Conservation (phyloP, 1,140 invertebrate species). For the Episyrphus balteatus region DNA sequence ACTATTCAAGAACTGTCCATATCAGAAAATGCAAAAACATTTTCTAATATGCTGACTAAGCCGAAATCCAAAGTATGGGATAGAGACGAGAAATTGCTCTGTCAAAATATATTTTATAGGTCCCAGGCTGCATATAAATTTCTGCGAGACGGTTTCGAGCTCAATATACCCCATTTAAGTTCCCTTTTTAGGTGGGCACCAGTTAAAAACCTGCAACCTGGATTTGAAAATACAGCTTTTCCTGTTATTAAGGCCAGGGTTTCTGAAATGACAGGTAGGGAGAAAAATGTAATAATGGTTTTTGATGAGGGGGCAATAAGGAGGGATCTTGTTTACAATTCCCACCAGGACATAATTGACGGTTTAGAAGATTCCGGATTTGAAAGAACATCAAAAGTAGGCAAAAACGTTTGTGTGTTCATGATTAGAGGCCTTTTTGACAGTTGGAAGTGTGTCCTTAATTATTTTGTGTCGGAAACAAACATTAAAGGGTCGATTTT, state of each 20-base stretch:
- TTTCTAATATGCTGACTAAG: not conserved
- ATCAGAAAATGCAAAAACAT: not conserved
- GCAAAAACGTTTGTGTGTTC: not conserved
- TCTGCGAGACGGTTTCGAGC: not conserved
- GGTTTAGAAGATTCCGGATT: not conserved
- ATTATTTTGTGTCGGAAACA: not conserved
- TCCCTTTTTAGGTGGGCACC: not conserved
- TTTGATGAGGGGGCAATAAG: not conserved
- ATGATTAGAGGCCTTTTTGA: not conserved
- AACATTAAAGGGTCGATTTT: not conserved
- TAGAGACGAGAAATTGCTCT: not conserved
- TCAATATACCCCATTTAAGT: not conserved
- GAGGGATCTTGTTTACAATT: not conserved
- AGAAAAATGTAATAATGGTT: too few species aligned
- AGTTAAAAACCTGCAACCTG: not conserved
- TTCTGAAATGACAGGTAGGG: too few species aligned
- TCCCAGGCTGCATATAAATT: not conserved
- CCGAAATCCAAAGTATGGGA: not conserved
- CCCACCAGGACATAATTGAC: not conserved
- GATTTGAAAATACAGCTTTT: not conserved
- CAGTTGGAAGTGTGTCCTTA: not conserved
- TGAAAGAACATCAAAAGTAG: not conserved
- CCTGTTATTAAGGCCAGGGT: too few species aligned
- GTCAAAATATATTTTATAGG: not conserved
- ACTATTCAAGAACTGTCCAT: not conserved